These are phyloP conservation scores for Lutjanus argentimaculatus DNA, from an alignment of 2,797 vertebrate species.

Conservation along the genomic window DNA sequence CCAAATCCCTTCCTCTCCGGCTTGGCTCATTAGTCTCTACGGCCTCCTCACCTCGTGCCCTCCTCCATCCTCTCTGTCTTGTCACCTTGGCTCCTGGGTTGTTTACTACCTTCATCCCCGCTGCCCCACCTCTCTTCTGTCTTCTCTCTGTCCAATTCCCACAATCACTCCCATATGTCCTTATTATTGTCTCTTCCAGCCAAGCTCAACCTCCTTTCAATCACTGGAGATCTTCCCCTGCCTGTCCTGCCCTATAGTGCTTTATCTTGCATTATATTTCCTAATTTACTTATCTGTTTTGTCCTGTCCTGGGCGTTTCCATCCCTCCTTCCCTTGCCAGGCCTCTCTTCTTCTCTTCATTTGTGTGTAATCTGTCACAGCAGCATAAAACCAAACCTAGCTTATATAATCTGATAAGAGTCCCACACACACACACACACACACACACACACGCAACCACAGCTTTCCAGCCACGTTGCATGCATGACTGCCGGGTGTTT, in stretches of 20 bases:
- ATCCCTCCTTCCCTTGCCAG: neutral
- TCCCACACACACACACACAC: constrained; percentile 30
- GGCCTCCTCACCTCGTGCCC: constrained; percentile 31
- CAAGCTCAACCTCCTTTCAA: neutral
- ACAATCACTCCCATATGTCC: constrained; percentile 16
- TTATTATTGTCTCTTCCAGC: constrained; percentile 17
- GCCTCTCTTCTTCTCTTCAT: constrained; percentile 47
- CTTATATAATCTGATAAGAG: constrained; percentile 75
- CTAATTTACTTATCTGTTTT: constrained; percentile 21
- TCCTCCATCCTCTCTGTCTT: constrained; percentile 13
- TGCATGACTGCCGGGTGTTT: constrained; percentile 55
- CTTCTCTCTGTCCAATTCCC: constrained; percentile 10
- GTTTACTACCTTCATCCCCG: constrained; percentile 38
- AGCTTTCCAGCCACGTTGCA: constrained; percentile 54
- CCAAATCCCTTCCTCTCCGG: neutral
- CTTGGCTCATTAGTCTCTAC: constrained; percentile 30
- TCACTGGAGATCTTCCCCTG: neutral
- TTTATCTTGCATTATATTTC: constrained; percentile 11
- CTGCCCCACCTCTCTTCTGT: constrained; percentile 15
- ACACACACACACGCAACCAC: constrained; percentile 28
- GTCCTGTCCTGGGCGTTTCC: constrained; percentile 13
- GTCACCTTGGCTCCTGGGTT: constrained; percentile 28
- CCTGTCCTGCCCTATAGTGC: neutral
- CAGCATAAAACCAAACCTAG: constrained; percentile 68
- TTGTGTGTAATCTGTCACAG: constrained; percentile 65